Base-by-base conservation (phyloP, 2,797 vertebrate species). In the Onychomys leucogaster region DNA sequence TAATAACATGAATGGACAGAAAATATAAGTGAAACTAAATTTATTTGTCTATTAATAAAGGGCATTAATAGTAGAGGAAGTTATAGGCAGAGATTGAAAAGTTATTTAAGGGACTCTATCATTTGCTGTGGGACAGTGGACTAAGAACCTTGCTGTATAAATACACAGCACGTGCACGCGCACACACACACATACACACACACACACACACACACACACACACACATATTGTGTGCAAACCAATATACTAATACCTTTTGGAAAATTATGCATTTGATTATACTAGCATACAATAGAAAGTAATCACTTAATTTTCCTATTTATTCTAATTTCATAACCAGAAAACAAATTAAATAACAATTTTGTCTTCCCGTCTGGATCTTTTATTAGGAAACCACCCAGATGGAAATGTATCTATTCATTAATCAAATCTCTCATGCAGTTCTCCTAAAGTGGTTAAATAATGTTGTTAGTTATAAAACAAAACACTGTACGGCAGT, bases 391-490 rank as follows among this genome's bases (percentile, higher is more conserved):
- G 32, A 84, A 13, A 55, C 2, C 27, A 95, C 3, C 10, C 32
- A 92, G 85, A 73, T 76, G 75, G 23, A 91, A 78, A 86, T 83
- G 67, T 89, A 75, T 80, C 65, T 94, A 14, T 69, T 94, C 46
- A 76, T 37, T 67, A 92, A 91, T 94, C 37, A 88, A 90, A 94
- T 93, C 67, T 83, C 27, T 91, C 34, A 89, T 37, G 25, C 91
- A 97, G 88, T 78, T 6, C 17, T 92, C 1, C 12, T 67, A 59
- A 86, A 90, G 59, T 46, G 5, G 41, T 55, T 90, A 65, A 55
- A 61, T 43, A 85, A 95, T 55, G 25, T 23, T 34, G 8, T 82
- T 84, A 41, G 91, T 89, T 63, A 76, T 80, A 93, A 93, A 83
- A 89, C 16, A 80, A n/a, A 91, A 67, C 73, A 34, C 2, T 80